Base-by-base conservation (phyloP, 2,797 vertebrate species). In the Poeciliopsis gracilis region DNA sequence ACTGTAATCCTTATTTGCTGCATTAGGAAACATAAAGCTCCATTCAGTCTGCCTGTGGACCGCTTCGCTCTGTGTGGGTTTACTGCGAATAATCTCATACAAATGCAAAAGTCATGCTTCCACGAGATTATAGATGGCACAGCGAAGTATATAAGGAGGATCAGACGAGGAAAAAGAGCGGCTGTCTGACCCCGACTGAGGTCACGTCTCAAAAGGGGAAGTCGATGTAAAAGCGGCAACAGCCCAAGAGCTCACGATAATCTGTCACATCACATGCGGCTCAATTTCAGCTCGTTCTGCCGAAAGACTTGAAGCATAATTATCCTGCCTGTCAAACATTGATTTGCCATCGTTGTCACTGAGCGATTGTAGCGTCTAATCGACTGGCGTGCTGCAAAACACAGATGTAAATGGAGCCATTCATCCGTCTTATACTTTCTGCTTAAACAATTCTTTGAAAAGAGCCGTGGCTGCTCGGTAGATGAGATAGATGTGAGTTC, bases 1-100 rank as follows among this genome's bases (percentile, higher is more conserved):
- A 85, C 90, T 77, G 88, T 91, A 90, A 93, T 94, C 91, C 90
- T 86, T 88, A 90, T 91, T 92, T 90, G 81, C 82, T 90, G 86
- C 83, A 91, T 93, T 91, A 90, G 88, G 81, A 91, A 90, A 90
- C 80, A 90, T 90, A 92, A 91, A 90, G 88, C 91, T 55, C 82
- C 75, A 87, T 93, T 91, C 79, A 90, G 89, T 88, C 77, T 81
- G 86, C 82, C 89, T 9, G 76, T 80, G 78, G 88, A 89, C 85
- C 59, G 86, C 83, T 88, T 53, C 77, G 59, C 83, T 88, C 85
- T 90, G 85, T 84, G 87, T 86, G 86, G 86, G 90, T 91, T 92
- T 87, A 81, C 84, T 81, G 84, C 84, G 82, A 91, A 88, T 93
- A 91, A 92, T 90, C 84, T 88, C 81, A 77, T 89, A 88, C 82